A percentile compares a stretch with the other conserved stretches of the same genome.
These are phyloP conservation scores for Lepeophtheirus salmonis DNA, from an alignment of 1,140 invertebrate species.

Conservation along the genomic window DNA sequence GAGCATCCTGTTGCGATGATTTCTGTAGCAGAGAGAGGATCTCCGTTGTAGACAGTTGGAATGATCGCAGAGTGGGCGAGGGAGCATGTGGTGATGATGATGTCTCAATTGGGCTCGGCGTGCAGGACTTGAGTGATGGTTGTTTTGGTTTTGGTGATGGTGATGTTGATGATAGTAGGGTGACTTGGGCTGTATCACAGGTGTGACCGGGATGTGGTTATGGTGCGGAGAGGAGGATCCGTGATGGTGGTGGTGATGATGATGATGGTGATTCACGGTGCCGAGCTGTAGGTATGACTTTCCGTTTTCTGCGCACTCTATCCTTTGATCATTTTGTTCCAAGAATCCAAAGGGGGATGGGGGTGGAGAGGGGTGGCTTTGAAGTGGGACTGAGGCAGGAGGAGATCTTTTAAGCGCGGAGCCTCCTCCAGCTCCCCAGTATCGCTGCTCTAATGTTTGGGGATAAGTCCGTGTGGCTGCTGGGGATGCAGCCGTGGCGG, in stretches of 20 bases:
- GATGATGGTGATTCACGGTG: conserved; percentile 18
- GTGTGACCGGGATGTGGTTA: conserved; percentile 14
- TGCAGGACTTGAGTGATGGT: conserved; percentile 22
- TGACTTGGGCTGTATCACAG: conserved; percentile 16
- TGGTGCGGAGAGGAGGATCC: conserved; percentile 18
- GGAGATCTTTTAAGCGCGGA: no score
- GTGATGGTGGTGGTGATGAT: conserved; percentile 21
- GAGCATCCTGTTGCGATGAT: conserved; percentile 63
- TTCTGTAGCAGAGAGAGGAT: conserved; percentile 44
- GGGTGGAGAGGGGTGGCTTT: background rate
- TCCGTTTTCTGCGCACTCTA: conserved; percentile 65
- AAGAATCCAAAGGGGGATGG: conserved; percentile 10
- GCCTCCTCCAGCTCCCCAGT: background rate
- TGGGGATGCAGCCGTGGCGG: background rate
- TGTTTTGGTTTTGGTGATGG: conserved; percentile 9
- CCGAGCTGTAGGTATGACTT: conserved; percentile 72
- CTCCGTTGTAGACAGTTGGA: conserved; percentile 24
- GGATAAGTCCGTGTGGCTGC: background rate
- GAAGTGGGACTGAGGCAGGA: background rate
- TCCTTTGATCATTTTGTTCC: conserved; percentile 40
- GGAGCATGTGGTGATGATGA: conserved; percentile 24
- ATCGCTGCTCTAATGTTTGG: no score
- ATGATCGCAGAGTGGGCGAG: conserved; percentile 51
- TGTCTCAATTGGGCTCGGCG: conserved; percentile 30
- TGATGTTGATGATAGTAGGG: no score